Base-by-base conservation (phyloP, 2,888 invertebrate species). In the Drosophila limbata region DNA sequence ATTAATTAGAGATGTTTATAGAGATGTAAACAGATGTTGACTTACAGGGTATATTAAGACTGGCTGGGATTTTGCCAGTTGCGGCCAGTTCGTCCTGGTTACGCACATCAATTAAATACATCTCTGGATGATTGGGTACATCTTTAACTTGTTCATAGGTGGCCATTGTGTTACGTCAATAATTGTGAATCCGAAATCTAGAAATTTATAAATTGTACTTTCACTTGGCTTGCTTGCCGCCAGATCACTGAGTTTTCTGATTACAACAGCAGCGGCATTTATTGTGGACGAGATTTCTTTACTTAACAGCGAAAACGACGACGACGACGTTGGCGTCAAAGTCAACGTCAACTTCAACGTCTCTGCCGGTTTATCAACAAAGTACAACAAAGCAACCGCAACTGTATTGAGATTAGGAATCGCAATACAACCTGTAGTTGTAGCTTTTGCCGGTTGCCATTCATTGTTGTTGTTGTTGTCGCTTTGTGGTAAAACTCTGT, bases 21-120 rank as follows among this genome's bases (percentile, higher is more conserved):
- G 28, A 8, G 28, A 28, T 25, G 25, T 25, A 6, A 21, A 8
- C 25, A 1, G 5, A 25, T 28, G 8, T 8, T 28, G 8, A 28
- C 94, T 93, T 93, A 96, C 96, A 93, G 88, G 96, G 96, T 91
- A 96, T 96, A 86, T 96, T 96, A 56, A 96, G 93, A 86, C 96
- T 96, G 60, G 94, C 94, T 42, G 96, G 96, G 73, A 97, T 94
- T 76, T 93, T 93, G 11, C 96, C 96, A 81, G 95, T 95, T 88
- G 95, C 94, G 68, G 94, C 91, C 19, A 96, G 90, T 91, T 97
- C 96, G 52, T 94, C 93, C 60, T 95, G 95, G 89, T 96, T 96
- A 84, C 96, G 94, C 0, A 97, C 96, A 93, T 97, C 97, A 69
- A 97, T 94, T 42, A 96, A 94, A 19, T 95, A 91, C 52, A 94